Percentiles rank a stretch among this genome's conserved stretches.
Conservation (phyloP, 1,140 invertebrate genomes). For the Solen grandis region DNA sequence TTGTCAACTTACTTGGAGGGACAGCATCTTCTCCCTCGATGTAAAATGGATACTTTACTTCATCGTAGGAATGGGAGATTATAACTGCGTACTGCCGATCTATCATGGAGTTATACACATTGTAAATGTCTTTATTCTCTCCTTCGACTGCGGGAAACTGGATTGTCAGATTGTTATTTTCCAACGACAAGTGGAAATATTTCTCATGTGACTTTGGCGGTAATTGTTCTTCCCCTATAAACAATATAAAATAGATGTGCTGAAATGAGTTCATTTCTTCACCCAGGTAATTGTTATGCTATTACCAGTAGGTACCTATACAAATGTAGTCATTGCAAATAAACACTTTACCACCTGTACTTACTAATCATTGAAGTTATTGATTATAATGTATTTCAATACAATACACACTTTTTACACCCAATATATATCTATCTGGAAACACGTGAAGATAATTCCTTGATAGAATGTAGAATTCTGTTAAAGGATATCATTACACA, state of each 20-base stretch:
- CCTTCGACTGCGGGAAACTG: conserved; percentile 2
- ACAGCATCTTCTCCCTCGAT: conserved; percentile 1
- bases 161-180: conserved; percentile 14
- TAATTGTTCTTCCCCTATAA: neutral
- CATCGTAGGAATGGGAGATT: conserved; percentile 17
- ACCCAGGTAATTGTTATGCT: too few relatives aligned
- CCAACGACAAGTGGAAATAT: neutral
- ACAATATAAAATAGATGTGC: neutral
- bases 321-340: neutral
- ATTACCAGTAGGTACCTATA: too few relatives aligned
- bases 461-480: too few relatives aligned
- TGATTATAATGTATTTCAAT: neutral
- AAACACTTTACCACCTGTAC: neutral
- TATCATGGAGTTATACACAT: conserved; percentile 10
- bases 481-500: too few relatives aligned
- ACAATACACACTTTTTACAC: too few relatives aligned
- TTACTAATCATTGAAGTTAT: neutral
- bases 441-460: too few relatives aligned
- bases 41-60: conserved; percentile 1
- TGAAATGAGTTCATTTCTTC: neutral
- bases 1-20: conserved; percentile 47
- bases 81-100: conserved; percentile 4
- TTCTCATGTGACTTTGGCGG: neutral
- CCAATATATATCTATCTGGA: too few relatives aligned
- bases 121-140: conserved; percentile 8